Evolutionary conservation across 2,888 invertebrate species (phyloP), one percentile per base, ranked within the genome.

Genomic region (Hirudinaria manillensis): DNA sequence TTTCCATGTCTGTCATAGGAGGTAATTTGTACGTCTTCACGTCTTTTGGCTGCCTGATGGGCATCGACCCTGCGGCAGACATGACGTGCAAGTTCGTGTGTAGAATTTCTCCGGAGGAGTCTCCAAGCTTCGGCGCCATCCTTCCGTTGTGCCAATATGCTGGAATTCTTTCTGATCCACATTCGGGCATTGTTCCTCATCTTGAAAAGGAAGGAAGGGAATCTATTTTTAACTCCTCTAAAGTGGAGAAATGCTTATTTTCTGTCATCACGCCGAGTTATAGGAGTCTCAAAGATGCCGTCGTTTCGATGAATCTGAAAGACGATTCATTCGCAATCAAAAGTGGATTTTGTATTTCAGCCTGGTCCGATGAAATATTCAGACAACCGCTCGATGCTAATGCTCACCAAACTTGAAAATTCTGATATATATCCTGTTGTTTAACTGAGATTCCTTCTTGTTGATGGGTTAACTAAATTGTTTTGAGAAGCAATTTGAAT

Each of bases 11-110:
- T 71, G 88, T 89, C 51, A 86, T 90, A 74, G 82, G 82, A 34
- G 78, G 79, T 68, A 83, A 84, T 61, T 87, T 96, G 61, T 94
- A 93, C 85, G 91, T 93, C 77, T 97, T 97, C 68, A 97, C 97
- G 0, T 93, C 93, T 10, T 93, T 93, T 91, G 98, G 98, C 34
- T 94, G 94, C 84, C 87, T 98, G 68, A 91, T 97, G 74, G 91
- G 96, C 7, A 93, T 93, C 16, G 94, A 94, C 84, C 27, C 87
- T 88, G 76, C 89, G 91, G 0, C 65, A 19, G 88, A 96, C 80
- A 87, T 92, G 2, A 95, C 96, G 0, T 90, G 94, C 76, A 93
- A 93, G 3, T 91, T 95, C n/a, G 94, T 94, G 87, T 76, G 76
- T 65, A 73, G 70, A 45, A 74, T 61, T 29, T 45, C 70, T 32